Percentiles rank a stretch among this genome's conserved stretches.
Conservation (phyloP, 2,797 vertebrate species). For the Dendrocincla tyrannina region DNA sequence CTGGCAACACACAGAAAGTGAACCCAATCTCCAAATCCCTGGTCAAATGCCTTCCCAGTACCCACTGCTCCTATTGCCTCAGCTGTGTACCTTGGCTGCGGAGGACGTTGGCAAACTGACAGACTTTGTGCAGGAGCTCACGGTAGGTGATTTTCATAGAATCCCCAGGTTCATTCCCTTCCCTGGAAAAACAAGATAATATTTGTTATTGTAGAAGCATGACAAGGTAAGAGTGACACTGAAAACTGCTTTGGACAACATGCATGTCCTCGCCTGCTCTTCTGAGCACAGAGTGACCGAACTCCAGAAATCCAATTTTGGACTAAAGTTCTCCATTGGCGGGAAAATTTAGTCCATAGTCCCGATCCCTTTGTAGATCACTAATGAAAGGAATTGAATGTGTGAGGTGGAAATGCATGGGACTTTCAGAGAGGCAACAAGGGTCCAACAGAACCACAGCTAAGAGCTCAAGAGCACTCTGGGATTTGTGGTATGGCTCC, state of each 20-base stretch:
- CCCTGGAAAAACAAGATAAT: slow-evolving; percentile 79
- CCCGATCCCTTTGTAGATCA: background rate
- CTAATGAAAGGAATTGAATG: background rate
- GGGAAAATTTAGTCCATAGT: background rate
- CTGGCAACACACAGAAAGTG: background rate
- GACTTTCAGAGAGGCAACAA: background rate
- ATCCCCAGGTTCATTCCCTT: slow-evolving; percentile 93
- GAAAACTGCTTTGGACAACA: background rate
- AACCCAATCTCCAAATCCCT: background rate
- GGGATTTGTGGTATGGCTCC: background rate
- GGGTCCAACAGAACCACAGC: background rate
- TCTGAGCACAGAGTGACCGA: background rate
- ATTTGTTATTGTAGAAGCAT: background rate
- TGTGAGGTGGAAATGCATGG: background rate
- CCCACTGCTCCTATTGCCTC: background rate
- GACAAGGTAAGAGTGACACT: background rate
- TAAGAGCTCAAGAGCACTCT: background rate
- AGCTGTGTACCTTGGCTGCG: slow-evolving; percentile 84
- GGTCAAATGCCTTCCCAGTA: background rate
- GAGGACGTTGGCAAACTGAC: slow-evolving; percentile 94
- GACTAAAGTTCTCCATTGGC: background rate
- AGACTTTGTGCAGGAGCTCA: slow-evolving; percentile 89
- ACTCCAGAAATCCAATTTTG: background rate
- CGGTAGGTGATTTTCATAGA: slow-evolving; percentile 86
- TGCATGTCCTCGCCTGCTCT: background rate